phyloP scores from a whole-genome alignment of 2,797 vertebrate species.

The Eulemur coronatus region DNA sequence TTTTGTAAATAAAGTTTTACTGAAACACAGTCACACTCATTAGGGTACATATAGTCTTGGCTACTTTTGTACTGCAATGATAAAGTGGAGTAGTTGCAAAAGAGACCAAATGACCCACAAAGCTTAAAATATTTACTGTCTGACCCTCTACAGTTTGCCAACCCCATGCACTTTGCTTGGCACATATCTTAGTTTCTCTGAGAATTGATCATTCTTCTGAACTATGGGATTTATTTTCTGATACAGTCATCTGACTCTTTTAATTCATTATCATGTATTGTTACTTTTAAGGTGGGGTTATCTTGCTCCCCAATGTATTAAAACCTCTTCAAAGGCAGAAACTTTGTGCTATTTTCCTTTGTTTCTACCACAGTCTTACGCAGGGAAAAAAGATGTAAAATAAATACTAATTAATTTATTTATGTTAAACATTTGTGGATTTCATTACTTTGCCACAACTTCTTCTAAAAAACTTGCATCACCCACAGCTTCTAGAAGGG shows the following conservation, averaged over 20 bases:
- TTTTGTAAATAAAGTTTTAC: background rate
- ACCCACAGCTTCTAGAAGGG: background rate
- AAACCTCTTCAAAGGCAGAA: background rate
- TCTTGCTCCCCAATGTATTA: background rate
- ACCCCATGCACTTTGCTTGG: background rate
- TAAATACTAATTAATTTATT: background rate
- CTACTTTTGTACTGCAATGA: background rate
- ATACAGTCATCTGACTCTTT: background rate
- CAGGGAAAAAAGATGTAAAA: background rate
- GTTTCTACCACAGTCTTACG: background rate
- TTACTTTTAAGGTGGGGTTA: background rate
- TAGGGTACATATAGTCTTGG: background rate
- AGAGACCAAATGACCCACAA: background rate
- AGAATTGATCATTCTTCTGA: background rate
- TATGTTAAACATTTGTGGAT: background rate
- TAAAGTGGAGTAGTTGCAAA: background rate
- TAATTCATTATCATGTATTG: background rate
- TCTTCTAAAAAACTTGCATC: background rate
- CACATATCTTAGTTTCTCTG: background rate
- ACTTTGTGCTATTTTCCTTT: background rate
- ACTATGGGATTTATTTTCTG: background rate
- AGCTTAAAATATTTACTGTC: background rate
- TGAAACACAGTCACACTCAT: background rate
- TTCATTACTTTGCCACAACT: background rate
- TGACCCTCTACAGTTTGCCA: background rate